Evolutionary conservation across 2,797 vertebrate species (phyloP).

Genomic region (Sebastes matsubarae): DNA sequence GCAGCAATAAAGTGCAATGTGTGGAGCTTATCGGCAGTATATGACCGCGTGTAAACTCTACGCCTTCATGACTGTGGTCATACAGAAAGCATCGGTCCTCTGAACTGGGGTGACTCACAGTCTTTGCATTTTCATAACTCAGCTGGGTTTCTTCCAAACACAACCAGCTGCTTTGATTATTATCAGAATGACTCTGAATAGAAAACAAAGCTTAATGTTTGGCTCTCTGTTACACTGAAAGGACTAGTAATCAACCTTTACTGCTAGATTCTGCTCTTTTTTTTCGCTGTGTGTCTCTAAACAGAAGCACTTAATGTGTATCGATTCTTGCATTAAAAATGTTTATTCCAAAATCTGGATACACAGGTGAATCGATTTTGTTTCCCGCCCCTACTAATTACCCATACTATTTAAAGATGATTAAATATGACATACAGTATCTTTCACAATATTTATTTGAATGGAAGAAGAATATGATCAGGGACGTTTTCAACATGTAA

Average conservation of each 20-base stretch:
- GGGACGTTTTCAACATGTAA: no score
- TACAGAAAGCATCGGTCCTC: not conserved
- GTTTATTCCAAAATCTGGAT: no score
- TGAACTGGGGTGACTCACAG: not conserved
- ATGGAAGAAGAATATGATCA: no score
- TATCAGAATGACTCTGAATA: not conserved
- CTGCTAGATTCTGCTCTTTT: not conserved
- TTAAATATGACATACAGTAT: no score
- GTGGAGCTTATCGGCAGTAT: constrained; percentile 26
- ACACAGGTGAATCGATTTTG: no score
- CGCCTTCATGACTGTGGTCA: not conserved
- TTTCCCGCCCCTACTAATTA: no score
- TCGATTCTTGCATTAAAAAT: no score
- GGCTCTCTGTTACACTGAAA: not conserved
- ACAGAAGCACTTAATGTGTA: not conserved
- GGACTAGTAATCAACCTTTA: not conserved
- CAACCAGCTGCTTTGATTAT: constrained; percentile 7
- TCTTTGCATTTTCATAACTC: not conserved
- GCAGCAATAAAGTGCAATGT: constrained; percentile 25
- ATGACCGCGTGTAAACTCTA: constrained; percentile 18
- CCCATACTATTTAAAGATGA: no score
- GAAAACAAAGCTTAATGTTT: not conserved
- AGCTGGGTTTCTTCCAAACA: not conserved
- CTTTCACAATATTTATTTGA: no score
- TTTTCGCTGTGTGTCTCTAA: not conserved